Conservation (phyloP, 2,113 vertebrate species). For the Glaucidium brasilianum region DNA sequence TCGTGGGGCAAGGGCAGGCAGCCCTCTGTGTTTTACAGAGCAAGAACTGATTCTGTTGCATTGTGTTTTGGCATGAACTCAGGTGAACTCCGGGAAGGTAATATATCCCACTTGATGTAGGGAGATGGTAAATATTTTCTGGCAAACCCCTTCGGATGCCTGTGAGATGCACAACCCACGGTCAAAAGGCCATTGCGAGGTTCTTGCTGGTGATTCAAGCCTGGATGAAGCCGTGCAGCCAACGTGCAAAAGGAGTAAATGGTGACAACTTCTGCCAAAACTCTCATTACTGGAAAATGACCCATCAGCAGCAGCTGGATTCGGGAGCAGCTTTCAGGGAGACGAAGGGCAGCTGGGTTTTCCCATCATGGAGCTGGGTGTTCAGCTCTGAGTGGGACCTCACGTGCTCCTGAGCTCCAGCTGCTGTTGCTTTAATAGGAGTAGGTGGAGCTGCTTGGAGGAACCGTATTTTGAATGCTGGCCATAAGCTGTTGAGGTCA, state of each 20-base stretch:
- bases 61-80: neutral
- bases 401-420: neutral
- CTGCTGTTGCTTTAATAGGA: neutral
- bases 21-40: neutral
- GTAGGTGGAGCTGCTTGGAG: neutral
- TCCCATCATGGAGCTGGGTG: accelerated
- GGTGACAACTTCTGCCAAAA: neutral
- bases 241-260: neutral
- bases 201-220: neutral
- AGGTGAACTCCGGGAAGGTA: neutral
- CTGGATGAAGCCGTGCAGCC: neutral
- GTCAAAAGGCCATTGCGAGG: neutral
- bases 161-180: neutral
- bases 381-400: accelerated
- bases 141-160: neutral
- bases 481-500: neutral
- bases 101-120: accelerated
- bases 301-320: accelerated
- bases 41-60: neutral
- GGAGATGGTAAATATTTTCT: neutral
- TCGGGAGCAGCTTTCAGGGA: neutral
- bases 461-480: accelerated
- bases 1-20: neutral
- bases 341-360: neutral
- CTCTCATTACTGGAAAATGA: neutral